A percentile compares a stretch with the other conserved stretches of the same genome.
Evolutionary conservation across 2,888 invertebrate species (phyloP).

Genomic region (Oxytorus armatus): DNA sequence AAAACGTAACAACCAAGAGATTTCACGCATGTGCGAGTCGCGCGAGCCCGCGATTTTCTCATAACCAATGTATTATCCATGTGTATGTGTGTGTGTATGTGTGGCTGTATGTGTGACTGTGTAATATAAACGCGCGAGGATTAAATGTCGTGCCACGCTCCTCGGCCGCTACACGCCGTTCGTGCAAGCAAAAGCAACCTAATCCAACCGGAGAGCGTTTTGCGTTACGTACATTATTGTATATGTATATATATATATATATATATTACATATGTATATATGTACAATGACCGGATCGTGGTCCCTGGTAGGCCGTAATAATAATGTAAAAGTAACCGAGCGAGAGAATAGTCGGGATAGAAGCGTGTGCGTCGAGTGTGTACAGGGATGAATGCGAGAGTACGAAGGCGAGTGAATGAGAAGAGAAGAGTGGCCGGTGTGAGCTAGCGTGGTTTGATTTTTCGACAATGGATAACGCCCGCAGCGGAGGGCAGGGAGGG

Average conservation of each 20-base stretch:
- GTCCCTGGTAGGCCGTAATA: slow-evolving; percentile 67
- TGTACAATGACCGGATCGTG: slow-evolving; percentile 61
- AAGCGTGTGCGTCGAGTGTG: slow-evolving; percentile 24
- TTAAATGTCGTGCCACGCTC: slow-evolving; percentile 77
- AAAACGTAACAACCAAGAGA: slow-evolving; percentile 79
- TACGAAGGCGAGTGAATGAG: neutral
- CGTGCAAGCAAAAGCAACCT: slow-evolving; percentile 67
- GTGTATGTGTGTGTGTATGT: neutral
- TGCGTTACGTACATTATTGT: slow-evolving; percentile 42
- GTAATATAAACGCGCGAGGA: slow-evolving; percentile 61
- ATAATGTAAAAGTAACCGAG: slow-evolving; percentile 72
- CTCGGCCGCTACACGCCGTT: slow-evolving; percentile 60
- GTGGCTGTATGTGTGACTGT: slow-evolving; percentile 22
- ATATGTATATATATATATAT: neutral
- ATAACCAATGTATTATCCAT: slow-evolving; percentile 1
- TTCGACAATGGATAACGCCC: slow-evolving; percentile 75
- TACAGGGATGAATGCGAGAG: slow-evolving; percentile 16
- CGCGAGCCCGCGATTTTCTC: slow-evolving; percentile 35
- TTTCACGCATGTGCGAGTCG: slow-evolving; percentile 79
- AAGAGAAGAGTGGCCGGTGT: slow-evolving; percentile 71
- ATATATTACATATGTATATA: neutral
- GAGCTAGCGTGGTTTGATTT: slow-evolving; percentile 76
- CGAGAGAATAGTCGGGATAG: slow-evolving; percentile 53
- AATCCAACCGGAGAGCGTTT: slow-evolving; percentile 67
- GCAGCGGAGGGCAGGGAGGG: slow-evolving; percentile 50